Percentiles rank a stretch among this genome's conserved stretches.
Evolutionary conservation across 2,113 vertebrate species (phyloP).

Genomic region (Ranitomeya imitator): DNA sequence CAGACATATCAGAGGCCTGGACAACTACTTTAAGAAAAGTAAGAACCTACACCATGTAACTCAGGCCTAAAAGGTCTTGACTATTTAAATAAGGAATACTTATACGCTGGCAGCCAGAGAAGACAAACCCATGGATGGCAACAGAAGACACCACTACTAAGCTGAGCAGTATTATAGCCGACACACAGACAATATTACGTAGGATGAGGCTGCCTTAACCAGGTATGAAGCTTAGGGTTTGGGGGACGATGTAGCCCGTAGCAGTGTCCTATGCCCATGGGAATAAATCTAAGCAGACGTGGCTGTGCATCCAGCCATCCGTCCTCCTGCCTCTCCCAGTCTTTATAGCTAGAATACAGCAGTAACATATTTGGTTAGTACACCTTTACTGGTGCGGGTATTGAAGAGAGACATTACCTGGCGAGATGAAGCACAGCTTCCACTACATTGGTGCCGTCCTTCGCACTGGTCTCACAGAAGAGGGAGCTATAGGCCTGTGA

Average conservation of each 20-base stretch:
- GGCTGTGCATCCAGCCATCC: not conserved
- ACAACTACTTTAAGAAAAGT: too few species aligned
- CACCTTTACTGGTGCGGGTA: not conserved
- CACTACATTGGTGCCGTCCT: conserved; percentile 70
- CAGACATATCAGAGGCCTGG: too few species aligned
- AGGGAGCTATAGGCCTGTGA: conserved; percentile 72
- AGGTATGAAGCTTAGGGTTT: too few species aligned
- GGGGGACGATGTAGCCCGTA: not conserved
- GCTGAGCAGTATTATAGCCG: too few species aligned
- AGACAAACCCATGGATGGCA: too few species aligned
- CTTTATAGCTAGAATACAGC: not conserved
- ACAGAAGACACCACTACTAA: too few species aligned
- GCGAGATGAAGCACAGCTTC: conserved; percentile 74
- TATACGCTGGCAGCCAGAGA: too few species aligned
- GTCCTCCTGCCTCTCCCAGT: not conserved
- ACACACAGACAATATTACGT: too few species aligned
- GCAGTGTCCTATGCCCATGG: not conserved
- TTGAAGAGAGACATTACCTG: conserved; percentile 60
- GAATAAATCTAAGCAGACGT: not conserved
- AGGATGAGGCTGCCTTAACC: too few species aligned
- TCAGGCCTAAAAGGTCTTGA: too few species aligned
- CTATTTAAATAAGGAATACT: too few species aligned
- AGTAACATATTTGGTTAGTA: not conserved
- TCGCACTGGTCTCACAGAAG: conserved; percentile 78
- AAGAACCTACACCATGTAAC: too few species aligned